Base-by-base conservation (phyloP, 92 coral and sea anemone species). In the Diadumene lineata region DNA sequence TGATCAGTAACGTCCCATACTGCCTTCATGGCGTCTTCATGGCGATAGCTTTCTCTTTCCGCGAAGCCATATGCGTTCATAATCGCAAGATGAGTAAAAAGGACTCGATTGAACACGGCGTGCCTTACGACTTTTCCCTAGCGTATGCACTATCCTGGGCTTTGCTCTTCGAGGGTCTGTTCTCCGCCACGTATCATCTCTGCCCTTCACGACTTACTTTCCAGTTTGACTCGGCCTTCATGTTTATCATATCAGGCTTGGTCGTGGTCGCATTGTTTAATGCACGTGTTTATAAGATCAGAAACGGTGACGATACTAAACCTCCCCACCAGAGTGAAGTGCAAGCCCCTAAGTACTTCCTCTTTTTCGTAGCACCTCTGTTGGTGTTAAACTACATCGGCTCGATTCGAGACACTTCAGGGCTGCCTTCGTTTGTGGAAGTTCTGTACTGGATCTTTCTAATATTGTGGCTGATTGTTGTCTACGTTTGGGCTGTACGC, bases 181-280 rank as follows among this genome's bases (percentile, higher is more conserved):
- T 94, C 73, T 94, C 98, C 3, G 93, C 98, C 1, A 88, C 87
- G 4, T 94, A 94, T 50, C 98, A 94, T 69, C 76, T 94, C 29
- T 94, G 98, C 34, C 98, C 98, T 1, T 92, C 97, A 77, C 82
- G 98, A 24, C 85, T 94, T 74, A 94, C 98, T 16, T 94, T 94
- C 62, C 98, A 94, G 94, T 94, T 94, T 73, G 98, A 94, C 77
- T 88, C 98, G 0, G 98, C 98, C 21, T 94, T 94, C 79, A 94
- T 94, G 98, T 94, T 94, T 72, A 90, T 94, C 67, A 94, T 94
- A 31, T 88, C 94, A 1, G 97, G 92, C 32, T 74, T 94, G 65
- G 98, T 94, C 0, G 81, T 94, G 31, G 84, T 92, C 13, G 92
- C 98, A 0, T 75, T 92, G 34, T 94, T 66, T 69, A 94, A 94